Evolutionary conservation across 2,797 vertebrate species (phyloP), one percentile per base, ranked within the genome.

Genomic region (Micromesistius poutassou): DNA sequence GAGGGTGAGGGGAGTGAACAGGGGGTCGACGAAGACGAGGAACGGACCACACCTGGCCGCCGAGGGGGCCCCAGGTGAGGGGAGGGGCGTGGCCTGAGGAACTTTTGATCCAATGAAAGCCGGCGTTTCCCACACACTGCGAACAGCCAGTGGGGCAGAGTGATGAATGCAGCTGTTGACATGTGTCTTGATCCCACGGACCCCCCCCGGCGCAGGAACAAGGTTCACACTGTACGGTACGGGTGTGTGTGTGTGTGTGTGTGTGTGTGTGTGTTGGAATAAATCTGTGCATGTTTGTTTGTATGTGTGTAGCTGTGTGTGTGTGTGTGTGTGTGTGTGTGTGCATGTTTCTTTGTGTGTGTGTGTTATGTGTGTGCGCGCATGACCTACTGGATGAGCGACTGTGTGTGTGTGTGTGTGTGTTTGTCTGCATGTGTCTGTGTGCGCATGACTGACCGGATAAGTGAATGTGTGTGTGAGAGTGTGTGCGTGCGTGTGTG

Each of bases 161-260:
- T 82, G 87, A 79, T 85, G 89, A 89, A 88, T 83, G 88, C 89
- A 92, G 90, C 91, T 91, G 91, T 87, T 88, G 86, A 91, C 87
- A 84, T 85, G 86, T 42, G 78, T 87, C 89, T 73, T 79, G 79
- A 86, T 89, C 79, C 82, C 80, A 82, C 80, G 82, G 87, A 83
- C 85, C 74, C 33, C 70, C 25, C 33, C 70, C 25, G 1, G 75
- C 70, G 74, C 74, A 72, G 73, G 62, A 75, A 82, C 40, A 71
- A 82, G 77, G 82, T 80, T 80, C 82, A 78, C 79, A 38, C 35
- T 77, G 82, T 71, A 74, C 55, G 75, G 68, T 75, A 50, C 33
- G 78, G 80, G 74, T 80, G 76, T 77, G 77, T 35, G 42, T 82
- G 62, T 79, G 42, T 42, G 10, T 42, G 35, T 36, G 35, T 36